Conservation (phyloP, 2,797 vertebrate genomes). For the Phataginus tetradactyla region DNA sequence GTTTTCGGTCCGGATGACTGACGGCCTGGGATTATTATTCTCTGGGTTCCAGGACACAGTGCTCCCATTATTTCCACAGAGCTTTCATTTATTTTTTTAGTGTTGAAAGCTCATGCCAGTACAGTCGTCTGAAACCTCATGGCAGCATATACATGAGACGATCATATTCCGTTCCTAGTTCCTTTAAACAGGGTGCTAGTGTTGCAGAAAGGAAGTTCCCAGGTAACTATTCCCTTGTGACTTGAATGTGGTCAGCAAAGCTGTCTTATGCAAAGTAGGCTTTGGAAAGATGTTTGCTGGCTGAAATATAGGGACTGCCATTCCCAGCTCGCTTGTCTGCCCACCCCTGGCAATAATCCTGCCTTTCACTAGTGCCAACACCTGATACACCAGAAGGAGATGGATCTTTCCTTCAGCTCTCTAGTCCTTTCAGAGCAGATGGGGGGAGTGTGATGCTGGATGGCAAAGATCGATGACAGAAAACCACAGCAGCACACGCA, state of each 20-base stretch:
- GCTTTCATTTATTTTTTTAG: conserved; percentile 70
- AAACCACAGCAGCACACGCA: neutral
- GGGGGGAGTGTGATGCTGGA: rapidly evolving
- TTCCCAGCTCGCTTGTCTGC: neutral
- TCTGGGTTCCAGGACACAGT: conserved; percentile 45
- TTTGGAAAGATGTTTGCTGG: conserved; percentile 57
- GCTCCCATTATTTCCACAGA: conserved; percentile 65
- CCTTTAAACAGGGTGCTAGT: conserved; percentile 64
- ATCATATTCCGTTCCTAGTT: conserved; percentile 54
- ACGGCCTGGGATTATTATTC: conserved; percentile 20
- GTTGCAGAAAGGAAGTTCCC: conserved; percentile 67
- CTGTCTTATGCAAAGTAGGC: conserved; percentile 59
- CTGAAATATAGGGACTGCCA: neutral
- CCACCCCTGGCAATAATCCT: neutral
- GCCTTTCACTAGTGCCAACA: conserved; percentile 2
- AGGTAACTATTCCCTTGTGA: conserved; percentile 9
- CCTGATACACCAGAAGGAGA: conserved; percentile 3
- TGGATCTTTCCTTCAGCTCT: neutral
- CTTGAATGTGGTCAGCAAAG: conserved; percentile 18
- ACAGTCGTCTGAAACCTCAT: conserved; percentile 50
- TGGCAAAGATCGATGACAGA: neutral
- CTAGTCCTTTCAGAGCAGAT: neutral
- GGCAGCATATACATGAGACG: conserved; percentile 42
- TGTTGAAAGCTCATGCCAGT: conserved; percentile 62
- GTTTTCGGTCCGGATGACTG: conserved; percentile 47